These are phyloP conservation scores for Antheraea pernyi DNA, from an alignment of 1,140 invertebrate species.

Conservation along the genomic window DNA sequence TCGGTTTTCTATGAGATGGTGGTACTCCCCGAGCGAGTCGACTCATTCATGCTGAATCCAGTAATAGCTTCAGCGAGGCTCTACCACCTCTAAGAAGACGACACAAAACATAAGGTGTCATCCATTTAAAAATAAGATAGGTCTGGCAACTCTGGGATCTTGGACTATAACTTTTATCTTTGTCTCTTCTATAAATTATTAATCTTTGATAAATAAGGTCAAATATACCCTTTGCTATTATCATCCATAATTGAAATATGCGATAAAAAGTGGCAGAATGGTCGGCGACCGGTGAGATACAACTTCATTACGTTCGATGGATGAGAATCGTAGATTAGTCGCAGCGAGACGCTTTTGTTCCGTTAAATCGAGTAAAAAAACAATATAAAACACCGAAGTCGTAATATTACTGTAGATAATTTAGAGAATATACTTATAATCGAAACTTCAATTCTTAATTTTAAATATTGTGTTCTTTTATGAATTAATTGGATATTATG, in stretches of 20 bases:
- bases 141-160: no score
- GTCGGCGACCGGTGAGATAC: conserved; percentile 32
- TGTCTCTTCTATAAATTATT: conserved; percentile 15
- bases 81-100: no score
- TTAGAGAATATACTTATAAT: conserved; percentile 16
- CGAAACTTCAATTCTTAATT: no score
- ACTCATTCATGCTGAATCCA: no score
- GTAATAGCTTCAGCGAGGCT: no score
- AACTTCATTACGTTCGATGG: conserved; percentile 45
- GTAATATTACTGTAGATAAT: conserved; percentile 54
- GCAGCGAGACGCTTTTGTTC: conserved; percentile 51
- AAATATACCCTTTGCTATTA: conserved; percentile 49
- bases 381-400: conserved; percentile 43
- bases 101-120: no score
- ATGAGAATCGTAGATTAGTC: conserved; percentile 33
- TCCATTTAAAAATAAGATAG: no score
- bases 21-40: no score
- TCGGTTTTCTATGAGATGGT: no score
- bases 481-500: no score
- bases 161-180: no score
- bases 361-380: conserved; percentile 38
- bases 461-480: no score
- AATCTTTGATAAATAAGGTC: conserved; percentile 31
- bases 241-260: conserved; percentile 52
- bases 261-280: conserved; percentile 45